Percentiles rank a stretch among this genome's conserved stretches.
Conservation (phyloP, 2,888 invertebrate species). For the Julus scandinavius region DNA sequence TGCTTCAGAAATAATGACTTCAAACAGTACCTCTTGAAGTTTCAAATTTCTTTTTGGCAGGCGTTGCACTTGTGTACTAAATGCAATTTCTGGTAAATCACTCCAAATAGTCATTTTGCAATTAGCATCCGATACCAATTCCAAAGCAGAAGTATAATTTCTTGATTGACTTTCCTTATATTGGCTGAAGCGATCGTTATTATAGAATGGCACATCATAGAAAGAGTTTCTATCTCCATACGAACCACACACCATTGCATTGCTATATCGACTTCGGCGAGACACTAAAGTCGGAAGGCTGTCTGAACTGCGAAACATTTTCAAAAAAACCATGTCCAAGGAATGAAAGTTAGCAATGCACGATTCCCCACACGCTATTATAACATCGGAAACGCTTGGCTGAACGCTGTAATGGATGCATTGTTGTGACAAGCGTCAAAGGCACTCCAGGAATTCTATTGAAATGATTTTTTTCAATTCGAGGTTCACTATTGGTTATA, state of each 20-base stretch:
- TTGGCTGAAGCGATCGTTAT: not conserved
- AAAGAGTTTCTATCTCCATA: not conserved
- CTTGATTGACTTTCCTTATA: not conserved
- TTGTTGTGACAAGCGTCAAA: conserved; percentile 36
- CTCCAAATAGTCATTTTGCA: not conserved
- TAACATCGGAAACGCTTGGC: not conserved
- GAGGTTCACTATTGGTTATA: conserved; percentile 3
- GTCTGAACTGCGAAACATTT: not conserved
- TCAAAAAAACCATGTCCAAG: conserved; percentile 35
- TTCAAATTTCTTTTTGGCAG: conserved; percentile 25
- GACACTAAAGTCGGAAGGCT: conserved; percentile 4
- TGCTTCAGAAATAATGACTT: conserved; percentile 47
- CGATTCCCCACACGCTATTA: conserved; percentile 5
- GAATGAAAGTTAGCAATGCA: not conserved
- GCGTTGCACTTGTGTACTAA: not conserved
- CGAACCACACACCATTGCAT: not conserved
- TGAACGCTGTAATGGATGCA: not conserved
- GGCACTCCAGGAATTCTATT: conserved; percentile 43
- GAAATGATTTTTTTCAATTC: not conserved
- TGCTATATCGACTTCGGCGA: not conserved
- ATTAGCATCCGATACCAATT: not conserved
- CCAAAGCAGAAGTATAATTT: not conserved
- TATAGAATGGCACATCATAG: not conserved
- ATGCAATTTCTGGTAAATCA: conserved; percentile 16
- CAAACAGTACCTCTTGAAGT: conserved; percentile 38